These are phyloP conservation scores for Cygnus olor DNA, from an alignment of 2,797 vertebrate genomes.

Conservation along the genomic window DNA sequence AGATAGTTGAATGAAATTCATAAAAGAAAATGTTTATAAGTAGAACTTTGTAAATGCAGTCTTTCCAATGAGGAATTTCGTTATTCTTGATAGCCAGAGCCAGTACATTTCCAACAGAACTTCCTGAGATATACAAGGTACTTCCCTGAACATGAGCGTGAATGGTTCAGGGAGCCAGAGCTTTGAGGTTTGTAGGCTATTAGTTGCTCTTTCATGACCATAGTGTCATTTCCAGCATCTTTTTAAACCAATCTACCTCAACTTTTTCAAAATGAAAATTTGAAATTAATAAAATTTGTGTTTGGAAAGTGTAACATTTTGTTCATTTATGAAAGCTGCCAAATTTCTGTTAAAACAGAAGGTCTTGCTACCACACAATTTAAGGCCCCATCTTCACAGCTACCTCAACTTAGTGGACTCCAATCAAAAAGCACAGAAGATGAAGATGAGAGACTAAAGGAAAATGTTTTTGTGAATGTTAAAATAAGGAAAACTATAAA, in stretches of 20 bases:
- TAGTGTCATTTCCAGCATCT: background rate
- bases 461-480: background rate
- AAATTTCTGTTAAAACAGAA: background rate
- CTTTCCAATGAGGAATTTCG: background rate
- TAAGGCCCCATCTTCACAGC: background rate
- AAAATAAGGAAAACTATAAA: background rate
- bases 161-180: background rate
- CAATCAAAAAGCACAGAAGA: background rate
- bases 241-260: background rate
- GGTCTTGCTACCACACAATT: background rate
- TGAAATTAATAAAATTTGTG: background rate
- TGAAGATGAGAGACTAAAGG: background rate
- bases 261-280: background rate
- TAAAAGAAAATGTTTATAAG: background rate
- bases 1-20: background rate
- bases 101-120: background rate
- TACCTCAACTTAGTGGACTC: too few relatives aligned
- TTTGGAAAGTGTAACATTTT: background rate
- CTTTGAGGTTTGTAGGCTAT: background rate
- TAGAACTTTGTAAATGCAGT: background rate
- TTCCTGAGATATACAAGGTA: background rate
- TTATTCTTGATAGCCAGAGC: background rate
- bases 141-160: accelerated
- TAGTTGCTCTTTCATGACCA: background rate
- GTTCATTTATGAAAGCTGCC: background rate